Evolutionary conservation across 2,888 invertebrate genomes (phyloP), one percentile per base, ranked within the genome.

Genomic region (Trypoxylon attenuatum): DNA sequence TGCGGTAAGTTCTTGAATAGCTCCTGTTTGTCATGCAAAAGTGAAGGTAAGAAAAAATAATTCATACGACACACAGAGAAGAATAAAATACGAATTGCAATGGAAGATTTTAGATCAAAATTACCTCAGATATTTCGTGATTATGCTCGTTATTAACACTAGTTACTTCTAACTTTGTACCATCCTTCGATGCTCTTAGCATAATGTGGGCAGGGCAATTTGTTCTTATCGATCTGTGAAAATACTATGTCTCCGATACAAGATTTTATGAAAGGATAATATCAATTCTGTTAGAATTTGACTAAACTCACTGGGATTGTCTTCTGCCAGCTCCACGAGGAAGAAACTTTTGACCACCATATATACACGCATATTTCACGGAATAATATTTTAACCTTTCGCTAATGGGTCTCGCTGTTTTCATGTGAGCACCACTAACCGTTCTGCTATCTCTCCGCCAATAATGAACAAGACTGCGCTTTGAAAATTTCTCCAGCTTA

Each of bases 401-500:
- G 42, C 87, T 85, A 27, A 88, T 87, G 2, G 86, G 87, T 16
- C 88, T 80, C 4, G 87, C 82, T 5, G 88, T 87, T 79, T 88
- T 88, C 82, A 87, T 87, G 69, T 85, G 87, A 16, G 88, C 88
- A 13, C 86, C 87, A 23, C 83, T 84, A n/a, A 88, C 88, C 0
- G 88, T 87, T 68, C 88, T 81, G 59, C 87, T 88, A 66, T 88
- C 88, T 51, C 88, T 79, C 29, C 87, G 76, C 88, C 88, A 88
- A 65, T 87, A 88, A 68, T 88, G 88, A 0, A 88, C 88, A 27
- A 87, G 76, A 69, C 85, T 87, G 57, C 83, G 84, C 50, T 84
- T 84, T 3, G 88, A 87, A 66, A 85, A 87, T 60, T 77, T 80
- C 25, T 86, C 86, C 62, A 88, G 73, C 47, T 84, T 84, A 16